phyloP scores from a whole-genome alignment of 2,797 vertebrate genomes.

The Podargus strigoides region DNA sequence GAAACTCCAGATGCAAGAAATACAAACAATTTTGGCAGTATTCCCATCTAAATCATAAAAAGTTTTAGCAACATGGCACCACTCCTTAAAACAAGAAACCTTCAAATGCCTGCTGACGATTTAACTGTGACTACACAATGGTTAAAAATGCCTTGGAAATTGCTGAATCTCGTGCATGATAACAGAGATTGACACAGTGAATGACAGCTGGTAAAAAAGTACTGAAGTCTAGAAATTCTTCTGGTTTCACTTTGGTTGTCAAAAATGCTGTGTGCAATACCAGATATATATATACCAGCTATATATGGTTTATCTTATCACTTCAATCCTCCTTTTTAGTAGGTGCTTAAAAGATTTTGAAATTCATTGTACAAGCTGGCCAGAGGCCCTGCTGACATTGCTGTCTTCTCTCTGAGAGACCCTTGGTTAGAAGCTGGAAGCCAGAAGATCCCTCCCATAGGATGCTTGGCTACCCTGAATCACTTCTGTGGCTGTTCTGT shows the following conservation, averaged over 20 bases:
- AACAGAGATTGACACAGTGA: background rate
- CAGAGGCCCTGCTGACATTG: background rate
- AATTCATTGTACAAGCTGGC: background rate
- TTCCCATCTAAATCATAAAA: background rate
- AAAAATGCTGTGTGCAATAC: background rate
- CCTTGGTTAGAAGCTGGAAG: background rate
- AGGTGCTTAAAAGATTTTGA: background rate
- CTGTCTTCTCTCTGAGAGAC: background rate
- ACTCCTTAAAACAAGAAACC: background rate
- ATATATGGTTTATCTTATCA: background rate
- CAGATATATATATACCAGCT: no score
- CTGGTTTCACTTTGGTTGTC: background rate
- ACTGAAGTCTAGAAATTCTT: background rate
- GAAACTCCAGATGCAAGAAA: slow-evolving; percentile 48
- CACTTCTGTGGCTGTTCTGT: background rate
- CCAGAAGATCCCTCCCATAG: background rate
- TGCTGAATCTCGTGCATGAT: background rate
- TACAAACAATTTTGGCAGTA: background rate
- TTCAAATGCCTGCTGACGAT: background rate
- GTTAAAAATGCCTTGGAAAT: background rate
- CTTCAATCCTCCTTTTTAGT: background rate
- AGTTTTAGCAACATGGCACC: background rate
- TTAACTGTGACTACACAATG: background rate
- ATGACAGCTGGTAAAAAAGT: background rate
- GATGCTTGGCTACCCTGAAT: background rate